A percentile compares a stretch with the other conserved stretches of the same genome.
phyloP scores from a whole-genome alignment of 2,888 invertebrate genomes.

The Aphodius granarius region DNA sequence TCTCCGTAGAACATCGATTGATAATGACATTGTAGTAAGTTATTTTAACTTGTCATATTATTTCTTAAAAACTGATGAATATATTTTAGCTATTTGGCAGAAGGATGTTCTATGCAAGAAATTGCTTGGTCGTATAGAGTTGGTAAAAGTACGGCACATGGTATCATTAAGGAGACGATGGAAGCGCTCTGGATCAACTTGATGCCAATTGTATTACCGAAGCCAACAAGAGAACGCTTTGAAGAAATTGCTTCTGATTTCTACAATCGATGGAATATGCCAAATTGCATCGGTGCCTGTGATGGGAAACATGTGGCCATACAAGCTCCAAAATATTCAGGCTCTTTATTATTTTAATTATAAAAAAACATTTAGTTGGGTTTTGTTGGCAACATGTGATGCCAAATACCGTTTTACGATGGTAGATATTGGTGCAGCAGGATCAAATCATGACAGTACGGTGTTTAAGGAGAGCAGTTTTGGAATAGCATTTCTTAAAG shows the following conservation, averaged over 20 bases:
- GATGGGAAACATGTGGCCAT: conserved; percentile 17
- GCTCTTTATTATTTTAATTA: conserved; percentile 11
- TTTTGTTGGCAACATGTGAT: conserved; percentile 9
- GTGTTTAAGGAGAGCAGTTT: conserved; percentile 5
- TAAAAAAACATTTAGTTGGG: neutral
- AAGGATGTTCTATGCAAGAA: conserved; percentile 32
- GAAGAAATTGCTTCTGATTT: conserved; percentile 22
- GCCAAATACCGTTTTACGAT: conserved; percentile 7
- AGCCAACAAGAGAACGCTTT: conserved; percentile 16
- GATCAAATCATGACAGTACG: conserved; percentile 1
- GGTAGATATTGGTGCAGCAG: conserved; percentile 17
- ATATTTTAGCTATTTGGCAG: conserved; percentile 27
- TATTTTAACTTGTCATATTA: neutral
- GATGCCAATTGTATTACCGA: conserved; percentile 19
- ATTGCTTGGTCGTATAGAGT: conserved; percentile 25
- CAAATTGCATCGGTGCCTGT: conserved; percentile 8
- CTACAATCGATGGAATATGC: conserved; percentile 24
- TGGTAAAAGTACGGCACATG: conserved; percentile 8
- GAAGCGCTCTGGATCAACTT: neutral
- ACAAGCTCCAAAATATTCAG: conserved; percentile 3
- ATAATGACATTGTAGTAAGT: conserved; percentile 5
- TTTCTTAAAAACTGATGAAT: conserved; percentile 2
- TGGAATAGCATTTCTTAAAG: conserved; percentile 3
- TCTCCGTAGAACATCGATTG: neutral
- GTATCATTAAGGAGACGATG: neutral